phyloP scores from a whole-genome alignment of 2,113 vertebrate genomes.

The Tragulus kanchil region DNA sequence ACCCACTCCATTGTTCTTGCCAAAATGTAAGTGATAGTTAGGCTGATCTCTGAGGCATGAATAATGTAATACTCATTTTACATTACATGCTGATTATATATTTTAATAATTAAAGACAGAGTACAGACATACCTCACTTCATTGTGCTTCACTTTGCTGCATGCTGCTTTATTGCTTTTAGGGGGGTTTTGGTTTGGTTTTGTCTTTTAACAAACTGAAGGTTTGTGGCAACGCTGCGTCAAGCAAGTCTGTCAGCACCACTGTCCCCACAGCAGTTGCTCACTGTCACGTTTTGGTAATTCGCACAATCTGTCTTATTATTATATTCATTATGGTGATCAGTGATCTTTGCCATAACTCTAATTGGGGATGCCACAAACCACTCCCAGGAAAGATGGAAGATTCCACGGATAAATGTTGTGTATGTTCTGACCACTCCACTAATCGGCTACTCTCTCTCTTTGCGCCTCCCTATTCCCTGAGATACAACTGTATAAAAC shows the following conservation, averaged over 20 bases:
- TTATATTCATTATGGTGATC: background rate
- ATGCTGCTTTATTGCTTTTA: background rate
- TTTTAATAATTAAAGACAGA: background rate
- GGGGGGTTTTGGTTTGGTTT: no score
- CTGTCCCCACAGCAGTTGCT: background rate
- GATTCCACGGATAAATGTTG: background rate
- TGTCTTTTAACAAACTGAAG: background rate
- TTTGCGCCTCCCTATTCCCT: background rate
- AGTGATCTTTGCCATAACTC: background rate
- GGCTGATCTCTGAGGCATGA: background rate
- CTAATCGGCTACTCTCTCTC: background rate
- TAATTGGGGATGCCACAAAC: background rate
- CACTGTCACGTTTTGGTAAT: background rate
- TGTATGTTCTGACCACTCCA: background rate
- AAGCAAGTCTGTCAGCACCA: background rate
- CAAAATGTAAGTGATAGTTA: no score
- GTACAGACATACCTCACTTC: background rate
- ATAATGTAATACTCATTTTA: conserved; percentile 10
- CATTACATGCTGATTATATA: background rate
- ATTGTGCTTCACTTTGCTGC: background rate
- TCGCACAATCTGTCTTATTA: background rate
- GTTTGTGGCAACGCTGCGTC: background rate
- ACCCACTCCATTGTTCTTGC: background rate
- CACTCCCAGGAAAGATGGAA: background rate
- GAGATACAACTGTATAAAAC: background rate